Conservation (phyloP, 2,113 vertebrate species). For the Notechis scutatus region DNA sequence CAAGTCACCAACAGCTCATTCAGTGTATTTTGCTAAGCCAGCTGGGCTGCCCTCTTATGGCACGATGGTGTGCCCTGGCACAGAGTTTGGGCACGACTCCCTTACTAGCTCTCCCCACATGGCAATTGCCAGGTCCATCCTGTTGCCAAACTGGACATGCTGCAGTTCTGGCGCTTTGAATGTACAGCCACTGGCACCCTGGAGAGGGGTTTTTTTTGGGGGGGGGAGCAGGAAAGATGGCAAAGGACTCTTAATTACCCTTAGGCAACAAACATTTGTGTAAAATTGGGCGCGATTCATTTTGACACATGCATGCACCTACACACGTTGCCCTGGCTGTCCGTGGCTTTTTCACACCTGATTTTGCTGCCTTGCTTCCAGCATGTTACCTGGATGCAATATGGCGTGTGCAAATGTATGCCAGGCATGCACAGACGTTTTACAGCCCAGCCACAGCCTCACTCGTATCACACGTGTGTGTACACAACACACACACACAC, state of each 20-base stretch:
- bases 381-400: neutral
- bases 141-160: neutral
- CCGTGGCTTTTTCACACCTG: neutral
- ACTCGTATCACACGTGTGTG: neutral
- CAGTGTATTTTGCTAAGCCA: neutral
- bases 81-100: neutral
- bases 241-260: neutral
- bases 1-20: neutral
- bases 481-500: too few relatives aligned
- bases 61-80: neutral
- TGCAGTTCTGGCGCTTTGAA: neutral
- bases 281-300: accelerated
- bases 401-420: neutral
- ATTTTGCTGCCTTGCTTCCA: neutral
- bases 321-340: neutral
- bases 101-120: neutral
- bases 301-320: neutral
- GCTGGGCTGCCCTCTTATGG: neutral
- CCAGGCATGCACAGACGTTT: neutral
- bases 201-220: accelerated
- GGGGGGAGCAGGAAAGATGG: neutral
- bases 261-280: neutral
- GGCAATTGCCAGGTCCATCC: accelerated
- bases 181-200: neutral
- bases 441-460: neutral